A percentile compares a stretch with the other conserved stretches of the same genome.
Conservation (phyloP, 2,797 vertebrate genomes). For the Peromyscus nudipes region DNA sequence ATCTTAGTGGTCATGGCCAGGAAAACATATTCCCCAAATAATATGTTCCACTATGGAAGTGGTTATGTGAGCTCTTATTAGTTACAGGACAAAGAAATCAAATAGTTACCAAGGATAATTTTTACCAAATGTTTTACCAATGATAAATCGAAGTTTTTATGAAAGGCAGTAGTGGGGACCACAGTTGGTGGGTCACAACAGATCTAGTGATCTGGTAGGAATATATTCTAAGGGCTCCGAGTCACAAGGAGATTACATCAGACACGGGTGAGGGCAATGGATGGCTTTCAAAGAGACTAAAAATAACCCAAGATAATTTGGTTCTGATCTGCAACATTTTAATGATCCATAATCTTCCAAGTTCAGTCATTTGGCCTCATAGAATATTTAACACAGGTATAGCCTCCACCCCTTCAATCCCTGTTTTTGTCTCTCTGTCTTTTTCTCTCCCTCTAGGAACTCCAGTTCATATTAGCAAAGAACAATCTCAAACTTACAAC, state of each 20-base stretch:
- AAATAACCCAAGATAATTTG: constrained; percentile 11
- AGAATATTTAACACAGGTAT: background rate
- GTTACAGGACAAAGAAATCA: background rate
- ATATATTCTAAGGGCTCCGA: background rate
- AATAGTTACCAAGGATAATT: background rate
- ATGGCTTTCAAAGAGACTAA: background rate
- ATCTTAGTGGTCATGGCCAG: background rate
- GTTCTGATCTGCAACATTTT: background rate
- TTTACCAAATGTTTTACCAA: background rate
- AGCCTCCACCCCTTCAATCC: background rate
- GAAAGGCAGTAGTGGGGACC: background rate
- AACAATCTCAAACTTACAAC: background rate
- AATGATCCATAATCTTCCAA: background rate
- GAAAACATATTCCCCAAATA: background rate
- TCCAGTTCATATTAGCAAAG: background rate
- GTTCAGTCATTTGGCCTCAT: background rate
- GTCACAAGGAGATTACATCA: background rate
- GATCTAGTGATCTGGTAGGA: background rate
- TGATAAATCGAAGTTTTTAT: background rate
- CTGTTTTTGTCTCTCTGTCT: background rate
- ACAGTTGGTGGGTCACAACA: background rate
- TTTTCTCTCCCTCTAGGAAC: background rate
- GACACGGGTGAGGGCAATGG: background rate
- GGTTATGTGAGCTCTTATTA: background rate
- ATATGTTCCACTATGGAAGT: background rate